phyloP scores from a whole-genome alignment of 2,113 vertebrate species.

The Pituophis catenifer region DNA sequence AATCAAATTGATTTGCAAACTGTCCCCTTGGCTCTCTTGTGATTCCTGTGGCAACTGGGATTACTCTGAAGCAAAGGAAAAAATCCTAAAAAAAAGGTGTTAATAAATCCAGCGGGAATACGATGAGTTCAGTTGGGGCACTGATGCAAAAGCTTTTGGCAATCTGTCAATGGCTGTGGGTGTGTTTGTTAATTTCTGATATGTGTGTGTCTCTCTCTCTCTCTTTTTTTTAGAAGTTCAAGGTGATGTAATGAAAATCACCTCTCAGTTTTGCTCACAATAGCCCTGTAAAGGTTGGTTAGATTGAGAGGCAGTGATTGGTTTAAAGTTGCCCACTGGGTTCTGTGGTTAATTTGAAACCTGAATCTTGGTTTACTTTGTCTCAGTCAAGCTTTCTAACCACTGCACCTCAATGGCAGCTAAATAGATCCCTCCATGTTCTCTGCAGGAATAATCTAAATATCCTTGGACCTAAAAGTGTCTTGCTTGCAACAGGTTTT shows the following conservation, averaged over 20 bases:
- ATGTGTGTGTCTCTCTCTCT: background rate
- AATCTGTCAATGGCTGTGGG: background rate
- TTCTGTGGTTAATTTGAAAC: background rate
- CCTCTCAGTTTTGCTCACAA: background rate
- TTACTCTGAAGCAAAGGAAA: background rate
- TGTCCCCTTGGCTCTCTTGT: background rate
- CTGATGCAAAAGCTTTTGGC: background rate
- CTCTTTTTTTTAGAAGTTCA: background rate
- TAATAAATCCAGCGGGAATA: background rate
- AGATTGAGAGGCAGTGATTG: background rate
- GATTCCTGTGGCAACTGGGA: background rate
- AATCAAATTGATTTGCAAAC: background rate
- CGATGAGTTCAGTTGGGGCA: background rate
- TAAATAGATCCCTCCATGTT: background rate
- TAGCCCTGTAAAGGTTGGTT: background rate
- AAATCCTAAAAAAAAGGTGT: background rate
- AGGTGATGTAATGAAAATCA: background rate
- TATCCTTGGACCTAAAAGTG: background rate
- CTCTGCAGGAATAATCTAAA: background rate
- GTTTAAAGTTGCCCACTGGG: background rate
- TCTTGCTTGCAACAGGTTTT: background rate
- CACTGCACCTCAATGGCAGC: background rate
- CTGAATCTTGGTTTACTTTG: background rate
- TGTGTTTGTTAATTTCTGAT: background rate
- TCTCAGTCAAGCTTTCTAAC: background rate